phyloP scores from a whole-genome alignment of 1,140 invertebrate genomes.

The Halesus radiatus region DNA sequence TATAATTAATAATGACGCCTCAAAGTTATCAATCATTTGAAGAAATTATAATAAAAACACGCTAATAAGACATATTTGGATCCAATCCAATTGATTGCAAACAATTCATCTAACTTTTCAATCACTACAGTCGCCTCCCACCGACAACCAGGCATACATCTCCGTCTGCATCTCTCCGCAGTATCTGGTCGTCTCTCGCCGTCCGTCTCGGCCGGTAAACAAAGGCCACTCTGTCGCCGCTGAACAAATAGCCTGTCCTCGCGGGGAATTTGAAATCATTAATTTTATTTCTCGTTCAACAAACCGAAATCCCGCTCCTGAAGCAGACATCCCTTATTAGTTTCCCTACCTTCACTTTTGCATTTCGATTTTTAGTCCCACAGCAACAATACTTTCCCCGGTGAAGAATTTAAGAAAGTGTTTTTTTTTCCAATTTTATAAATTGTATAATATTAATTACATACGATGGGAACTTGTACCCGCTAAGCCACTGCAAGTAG shows the following conservation, averaged over 20 bases:
- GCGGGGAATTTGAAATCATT: slow-evolving; percentile 55
- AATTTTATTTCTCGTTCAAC: slow-evolving; percentile 57
- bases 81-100: neutral
- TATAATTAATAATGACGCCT: too few species aligned
- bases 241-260: slow-evolving; percentile 56
- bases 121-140: neutral
- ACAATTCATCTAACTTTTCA: slow-evolving; percentile 27
- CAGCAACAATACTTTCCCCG: neutral
- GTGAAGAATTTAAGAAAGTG: neutral
- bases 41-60: too few species aligned
- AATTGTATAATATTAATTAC: too few species aligned
- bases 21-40: too few species aligned
- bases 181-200: neutral
- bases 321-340: slow-evolving; percentile 41
- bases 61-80: too few species aligned
- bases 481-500: too few species aligned
- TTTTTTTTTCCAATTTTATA: too few species aligned
- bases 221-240: slow-evolving; percentile 51
- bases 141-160: too few species aligned
- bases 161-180: too few species aligned
- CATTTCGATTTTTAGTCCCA: slow-evolving; percentile 20
- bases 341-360: slow-evolving; percentile 28
- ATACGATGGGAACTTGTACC: too few species aligned
- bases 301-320: slow-evolving; percentile 7
- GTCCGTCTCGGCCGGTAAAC: slow-evolving; percentile 44